Percentiles rank a stretch among this genome's conserved stretches.
These are phyloP conservation scores for Anabacerthia variegaticeps DNA, from an alignment of 2,797 vertebrate species.

Conservation along the genomic window DNA sequence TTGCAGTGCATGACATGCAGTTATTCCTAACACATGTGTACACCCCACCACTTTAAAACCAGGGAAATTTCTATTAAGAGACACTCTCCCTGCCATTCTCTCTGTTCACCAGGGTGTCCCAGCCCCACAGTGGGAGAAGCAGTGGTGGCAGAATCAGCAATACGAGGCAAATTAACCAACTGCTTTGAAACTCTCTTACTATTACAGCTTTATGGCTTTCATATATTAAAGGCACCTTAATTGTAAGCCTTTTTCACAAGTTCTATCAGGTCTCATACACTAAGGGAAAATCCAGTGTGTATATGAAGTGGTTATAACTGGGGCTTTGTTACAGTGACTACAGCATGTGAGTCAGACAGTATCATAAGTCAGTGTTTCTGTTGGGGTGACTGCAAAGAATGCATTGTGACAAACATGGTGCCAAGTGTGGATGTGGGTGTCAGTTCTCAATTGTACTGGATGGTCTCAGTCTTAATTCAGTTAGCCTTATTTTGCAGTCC, in stretches of 20 bases:
- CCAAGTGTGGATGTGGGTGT: not conserved
- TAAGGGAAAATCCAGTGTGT: not conserved
- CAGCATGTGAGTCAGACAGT: not conserved
- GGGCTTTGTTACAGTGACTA: not conserved
- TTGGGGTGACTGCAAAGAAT: not conserved
- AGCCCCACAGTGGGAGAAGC: not conserved
- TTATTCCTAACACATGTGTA: not conserved
- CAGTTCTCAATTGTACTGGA: not conserved
- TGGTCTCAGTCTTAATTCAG: not conserved
- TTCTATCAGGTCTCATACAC: not conserved
- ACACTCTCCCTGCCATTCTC: not conserved
- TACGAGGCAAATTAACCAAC: fast-evolving
- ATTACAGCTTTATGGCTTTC: not conserved
- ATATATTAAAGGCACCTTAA: not conserved
- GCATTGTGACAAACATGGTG: not conserved
- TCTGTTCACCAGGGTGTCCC: not conserved
- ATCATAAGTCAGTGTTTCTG: not conserved
- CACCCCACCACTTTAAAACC: not conserved
- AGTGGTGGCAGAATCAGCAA: not conserved
- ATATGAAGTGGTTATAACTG: not conserved
- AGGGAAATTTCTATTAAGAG: not conserved
- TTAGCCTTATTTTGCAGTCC: not conserved
- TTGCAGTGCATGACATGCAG: not conserved
- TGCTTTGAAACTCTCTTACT: not conserved
- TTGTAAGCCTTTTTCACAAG: not conserved